Evolutionary conservation across 2,797 vertebrate species (phyloP).

Genomic region (Sebastes melanostomus): DNA sequence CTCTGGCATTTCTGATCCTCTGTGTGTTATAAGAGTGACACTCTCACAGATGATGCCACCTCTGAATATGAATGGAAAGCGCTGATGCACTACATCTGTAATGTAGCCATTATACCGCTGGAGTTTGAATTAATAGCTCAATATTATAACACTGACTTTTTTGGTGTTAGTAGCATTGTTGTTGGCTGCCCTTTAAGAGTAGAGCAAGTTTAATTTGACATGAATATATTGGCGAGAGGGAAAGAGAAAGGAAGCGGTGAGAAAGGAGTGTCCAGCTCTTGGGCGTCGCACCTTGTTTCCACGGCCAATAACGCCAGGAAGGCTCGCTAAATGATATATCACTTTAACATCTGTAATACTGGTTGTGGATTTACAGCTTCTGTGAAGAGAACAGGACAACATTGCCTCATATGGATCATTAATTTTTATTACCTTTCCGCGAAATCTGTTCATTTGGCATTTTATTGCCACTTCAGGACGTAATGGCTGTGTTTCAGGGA

Average conservation of each 20-base stretch:
- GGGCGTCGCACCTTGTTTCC: slow-evolving; percentile 9
- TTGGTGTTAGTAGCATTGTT: not conserved
- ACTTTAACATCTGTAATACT: slow-evolving; percentile 39
- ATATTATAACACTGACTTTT: not conserved
- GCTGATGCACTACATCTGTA: not conserved
- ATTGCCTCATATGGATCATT: slow-evolving; percentile 58
- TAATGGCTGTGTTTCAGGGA: slow-evolving; percentile 38
- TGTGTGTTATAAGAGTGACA: slow-evolving; percentile 17
- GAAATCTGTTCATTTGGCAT: slow-evolving; percentile 63
- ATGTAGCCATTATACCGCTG: not conserved
- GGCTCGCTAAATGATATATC: slow-evolving; percentile 13
- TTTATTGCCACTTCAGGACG: slow-evolving; percentile 55
- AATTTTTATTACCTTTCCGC: slow-evolving; percentile 68
- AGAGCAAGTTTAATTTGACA: slow-evolving; percentile 14
- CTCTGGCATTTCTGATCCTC: slow-evolving; percentile 20
- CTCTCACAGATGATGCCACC: slow-evolving; percentile 34
- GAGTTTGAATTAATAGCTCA: slow-evolving; percentile 1
- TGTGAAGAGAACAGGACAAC: slow-evolving; percentile 61
- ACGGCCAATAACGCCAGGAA: slow-evolving; percentile 27
- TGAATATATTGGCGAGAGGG: not conserved
- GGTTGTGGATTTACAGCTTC: slow-evolving; percentile 51
- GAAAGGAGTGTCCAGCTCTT: slow-evolving; percentile 17
- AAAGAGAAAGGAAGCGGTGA: slow-evolving; percentile 25
- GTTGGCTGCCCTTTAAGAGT: slow-evolving; percentile 7
- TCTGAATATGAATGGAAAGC: slow-evolving; percentile 8